phyloP scores from a whole-genome alignment of 2,888 invertebrate species.

The Dryococelus australis region DNA sequence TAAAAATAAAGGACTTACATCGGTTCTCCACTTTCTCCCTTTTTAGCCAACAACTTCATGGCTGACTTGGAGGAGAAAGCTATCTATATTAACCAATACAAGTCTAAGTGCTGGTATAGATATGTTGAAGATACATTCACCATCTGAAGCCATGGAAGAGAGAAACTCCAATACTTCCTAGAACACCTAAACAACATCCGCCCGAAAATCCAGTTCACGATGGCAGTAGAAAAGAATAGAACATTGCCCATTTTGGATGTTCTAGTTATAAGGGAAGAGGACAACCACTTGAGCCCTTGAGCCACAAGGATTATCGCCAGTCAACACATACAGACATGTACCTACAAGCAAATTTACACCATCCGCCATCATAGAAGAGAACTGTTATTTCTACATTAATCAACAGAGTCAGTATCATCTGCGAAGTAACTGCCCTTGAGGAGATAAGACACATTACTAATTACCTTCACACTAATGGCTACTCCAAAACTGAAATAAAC shows the following conservation, averaged over 20 bases:
- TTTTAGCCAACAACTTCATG: constrained; percentile 45
- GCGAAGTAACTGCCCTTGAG: background rate
- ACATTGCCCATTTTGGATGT: constrained; percentile 42
- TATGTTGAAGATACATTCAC: constrained; percentile 48
- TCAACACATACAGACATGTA: constrained; percentile 44
- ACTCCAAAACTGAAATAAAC: background rate
- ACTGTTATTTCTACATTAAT: background rate
- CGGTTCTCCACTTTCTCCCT: constrained; percentile 46
- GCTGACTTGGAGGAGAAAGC: constrained; percentile 43
- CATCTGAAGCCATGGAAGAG: constrained; percentile 47
- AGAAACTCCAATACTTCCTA: constrained; percentile 43
- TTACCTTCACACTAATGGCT: background rate
- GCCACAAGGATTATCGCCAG: constrained; percentile 45
- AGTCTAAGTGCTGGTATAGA: constrained; percentile 39
- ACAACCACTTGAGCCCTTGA: constrained; percentile 34
- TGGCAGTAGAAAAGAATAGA: constrained; percentile 43
- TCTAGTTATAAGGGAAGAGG: constrained; percentile 30
- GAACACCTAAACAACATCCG: constrained; percentile 42
- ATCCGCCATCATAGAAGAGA: background rate
- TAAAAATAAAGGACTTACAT: constrained; percentile 45
- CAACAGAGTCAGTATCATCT: background rate
- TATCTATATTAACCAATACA: constrained; percentile 32
- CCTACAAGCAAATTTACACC: constrained; percentile 24
- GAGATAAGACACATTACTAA: background rate
- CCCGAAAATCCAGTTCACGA: constrained; percentile 45